Conservation (phyloP, 2,113 vertebrate genomes). For the Oryzias celebensis region DNA sequence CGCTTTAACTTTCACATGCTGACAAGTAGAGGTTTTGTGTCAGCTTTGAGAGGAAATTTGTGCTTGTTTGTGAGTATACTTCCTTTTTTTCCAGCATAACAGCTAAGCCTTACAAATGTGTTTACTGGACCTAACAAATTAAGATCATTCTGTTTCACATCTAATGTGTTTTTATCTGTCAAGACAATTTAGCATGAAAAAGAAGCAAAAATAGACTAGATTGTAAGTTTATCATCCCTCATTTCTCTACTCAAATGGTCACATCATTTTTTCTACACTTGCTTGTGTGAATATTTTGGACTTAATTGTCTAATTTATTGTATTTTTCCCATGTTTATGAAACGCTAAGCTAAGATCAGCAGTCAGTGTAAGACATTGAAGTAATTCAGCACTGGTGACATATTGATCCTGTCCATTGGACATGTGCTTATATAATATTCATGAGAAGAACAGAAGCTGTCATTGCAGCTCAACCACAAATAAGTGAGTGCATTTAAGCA, state of each 20-base stretch:
- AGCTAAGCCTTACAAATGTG: constrained; percentile 14
- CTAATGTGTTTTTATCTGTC: no score
- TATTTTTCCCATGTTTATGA: constrained; percentile 16
- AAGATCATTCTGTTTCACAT: not conserved
- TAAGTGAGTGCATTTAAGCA: constrained; percentile 38
- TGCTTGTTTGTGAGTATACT: constrained; percentile 16
- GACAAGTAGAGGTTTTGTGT: constrained; percentile 32
- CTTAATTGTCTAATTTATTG: constrained; percentile 9
- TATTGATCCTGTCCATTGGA: constrained; percentile 51
- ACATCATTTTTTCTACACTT: not conserved
- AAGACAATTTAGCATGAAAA: no score
- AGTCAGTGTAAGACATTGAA: constrained; percentile 48
- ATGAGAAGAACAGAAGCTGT: constrained; percentile 30
- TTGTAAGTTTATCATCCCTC: no score
- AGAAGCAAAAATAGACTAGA: no score
- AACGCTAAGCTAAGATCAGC: constrained; percentile 20
- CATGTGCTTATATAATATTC: constrained; percentile 62
- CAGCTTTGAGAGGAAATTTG: constrained; percentile 24
- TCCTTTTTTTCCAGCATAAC: constrained; percentile 12
- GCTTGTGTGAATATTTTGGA: not conserved
- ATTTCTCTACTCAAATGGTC: no score
- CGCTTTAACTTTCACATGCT: constrained; percentile 32
- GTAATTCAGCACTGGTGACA: constrained; percentile 49
- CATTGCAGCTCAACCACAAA: constrained; percentile 39
- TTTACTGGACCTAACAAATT: not conserved